Evolutionary conservation across 1,140 invertebrate genomes (phyloP).

Genomic region (Cotesia glomerata): DNA sequence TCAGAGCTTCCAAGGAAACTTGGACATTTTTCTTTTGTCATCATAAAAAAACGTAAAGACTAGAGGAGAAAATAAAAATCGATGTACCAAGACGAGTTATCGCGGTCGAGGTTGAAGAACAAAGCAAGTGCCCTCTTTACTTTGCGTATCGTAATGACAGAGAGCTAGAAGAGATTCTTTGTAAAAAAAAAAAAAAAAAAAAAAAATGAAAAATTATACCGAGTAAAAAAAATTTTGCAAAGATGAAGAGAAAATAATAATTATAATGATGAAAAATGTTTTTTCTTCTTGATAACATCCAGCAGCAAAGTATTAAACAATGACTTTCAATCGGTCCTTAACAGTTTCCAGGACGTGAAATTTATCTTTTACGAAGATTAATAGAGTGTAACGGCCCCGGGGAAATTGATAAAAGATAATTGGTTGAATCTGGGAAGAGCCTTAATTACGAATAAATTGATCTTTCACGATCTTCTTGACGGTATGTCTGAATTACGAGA

Average conservation of each 20-base stretch:
- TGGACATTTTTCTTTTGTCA: slow-evolving; percentile 6
- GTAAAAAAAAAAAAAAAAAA: background rate
- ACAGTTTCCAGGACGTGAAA: background rate
- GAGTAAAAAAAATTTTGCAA: background rate
- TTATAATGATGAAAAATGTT: background rate
- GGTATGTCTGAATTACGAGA: background rate
- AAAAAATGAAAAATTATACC: background rate
- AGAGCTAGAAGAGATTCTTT: background rate
- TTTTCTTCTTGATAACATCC: no score
- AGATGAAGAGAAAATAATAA: slow-evolving; percentile 8
- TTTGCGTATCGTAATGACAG: background rate
- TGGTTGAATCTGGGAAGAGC: background rate
- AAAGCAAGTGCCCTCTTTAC: background rate
- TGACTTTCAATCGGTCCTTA: background rate
- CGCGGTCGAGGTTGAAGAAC: slow-evolving; percentile 4
- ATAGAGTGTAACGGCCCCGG: slow-evolving; percentile 3
- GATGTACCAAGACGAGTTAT: background rate
- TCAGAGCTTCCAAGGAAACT: background rate
- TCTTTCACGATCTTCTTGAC: slow-evolving; percentile 17
- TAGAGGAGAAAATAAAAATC: no score
- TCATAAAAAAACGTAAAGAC: background rate
- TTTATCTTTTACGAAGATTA: slow-evolving; percentile 5
- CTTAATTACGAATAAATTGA: slow-evolving; percentile 22
- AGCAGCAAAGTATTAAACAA: background rate
- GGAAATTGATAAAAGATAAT: slow-evolving; percentile 20